Percentiles rank a stretch among this genome's conserved stretches.
These are phyloP conservation scores for Chrysoperla carnea DNA, from an alignment of 1,140 invertebrate species.

Conservation along the genomic window DNA sequence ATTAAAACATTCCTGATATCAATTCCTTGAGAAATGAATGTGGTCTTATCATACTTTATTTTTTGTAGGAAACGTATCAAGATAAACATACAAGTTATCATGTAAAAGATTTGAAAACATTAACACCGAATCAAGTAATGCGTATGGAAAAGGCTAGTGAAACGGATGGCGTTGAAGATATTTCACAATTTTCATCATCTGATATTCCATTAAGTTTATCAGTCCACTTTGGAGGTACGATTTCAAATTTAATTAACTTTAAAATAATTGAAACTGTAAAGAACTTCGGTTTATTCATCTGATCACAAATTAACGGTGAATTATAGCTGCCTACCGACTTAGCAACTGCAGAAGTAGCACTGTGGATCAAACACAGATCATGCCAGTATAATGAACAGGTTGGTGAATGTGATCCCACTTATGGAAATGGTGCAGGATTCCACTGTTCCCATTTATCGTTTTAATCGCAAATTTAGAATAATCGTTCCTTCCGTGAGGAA, in stretches of 20 bases:
- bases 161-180: conserved; percentile 8
- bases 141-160: conserved; percentile 4
- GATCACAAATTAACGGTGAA: not conserved
- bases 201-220: conserved; percentile 1
- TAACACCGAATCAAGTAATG: not conserved
- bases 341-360: no score
- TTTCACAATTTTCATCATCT: not conserved
- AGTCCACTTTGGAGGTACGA: conserved; percentile 4
- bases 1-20: no score
- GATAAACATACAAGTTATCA: conserved; percentile 47
- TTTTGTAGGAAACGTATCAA: conserved; percentile 18
- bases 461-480: no score
- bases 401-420: no score
- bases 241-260: not conserved
- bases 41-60: no score
- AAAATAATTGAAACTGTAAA: not conserved
- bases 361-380: no score
- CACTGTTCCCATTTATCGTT: no score
- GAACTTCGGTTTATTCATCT: not conserved
- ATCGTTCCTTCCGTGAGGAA: no score
- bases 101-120: conserved; percentile 34
- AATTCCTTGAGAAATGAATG: no score
- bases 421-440: no score
- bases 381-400: no score
- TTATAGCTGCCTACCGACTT: not conserved